Base-by-base conservation (phyloP, 2,797 vertebrate species). In the Melanotaenia trifasciata region DNA sequence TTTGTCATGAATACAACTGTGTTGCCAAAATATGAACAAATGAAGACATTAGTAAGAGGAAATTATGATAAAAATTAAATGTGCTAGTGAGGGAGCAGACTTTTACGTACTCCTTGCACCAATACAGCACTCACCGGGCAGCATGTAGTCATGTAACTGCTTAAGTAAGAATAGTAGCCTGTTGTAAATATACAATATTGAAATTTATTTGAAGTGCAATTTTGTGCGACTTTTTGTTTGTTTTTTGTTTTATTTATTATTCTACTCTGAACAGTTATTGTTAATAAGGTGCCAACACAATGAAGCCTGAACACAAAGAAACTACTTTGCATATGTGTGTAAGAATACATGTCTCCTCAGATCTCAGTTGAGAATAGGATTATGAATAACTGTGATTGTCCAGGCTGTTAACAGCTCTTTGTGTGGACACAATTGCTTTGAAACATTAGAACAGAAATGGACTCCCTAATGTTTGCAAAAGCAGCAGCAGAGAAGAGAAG, bases 1-100 rank as follows among this genome's bases (percentile, higher is more conserved):
- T 24, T 14, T 60, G 9, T 30, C 2, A 16, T 51, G 43, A 32
- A 65, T 54, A 35, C 4, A 24, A 35, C 18, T 53, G 13, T 68
- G 22, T 58, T 69, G 13, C 8, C 13, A 74, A 62, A 65, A 51
- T 24, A 54, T 64, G 24, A n/a, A 47, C 43, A 3, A 70, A 70
- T 64, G 2, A 40, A 63, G 14, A 24, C n/a, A 51, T 30, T 11
- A 67, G 18, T 26, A 7, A 18, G 14, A 63, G 3, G 50, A 1
- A 56, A 4, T 35, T 4, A 54, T 26, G 4, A 51, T 28, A 35
- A 18, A 10, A 33, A 58, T 57, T 12, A 51, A 62, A 18, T 62
- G 8, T 53, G 16, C 13, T 18, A 3, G 51, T 6, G 14, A 40
- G 13, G 1, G 13, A 24, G 38, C 13, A 53, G 22, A 53, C 4